Conservation (phyloP, 92 coral and sea anemone species). For the Epizoanthus ramosus region DNA sequence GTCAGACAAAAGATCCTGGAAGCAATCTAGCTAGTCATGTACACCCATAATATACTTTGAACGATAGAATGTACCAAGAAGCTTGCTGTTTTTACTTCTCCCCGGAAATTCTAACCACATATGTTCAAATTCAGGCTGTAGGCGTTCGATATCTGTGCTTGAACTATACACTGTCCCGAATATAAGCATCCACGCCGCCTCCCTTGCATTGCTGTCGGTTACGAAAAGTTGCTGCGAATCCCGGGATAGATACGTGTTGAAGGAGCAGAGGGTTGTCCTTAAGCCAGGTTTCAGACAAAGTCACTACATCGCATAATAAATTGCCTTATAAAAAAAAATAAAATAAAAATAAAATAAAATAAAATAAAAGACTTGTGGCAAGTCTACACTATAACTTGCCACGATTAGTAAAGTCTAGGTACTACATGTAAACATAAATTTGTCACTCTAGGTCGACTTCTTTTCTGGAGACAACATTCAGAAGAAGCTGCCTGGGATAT, state of each 20-base stretch:
- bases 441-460: no score
- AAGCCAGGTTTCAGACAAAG: constrained; percentile 49
- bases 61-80: constrained; percentile 34
- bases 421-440: no score
- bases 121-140: constrained; percentile 42
- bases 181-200: constrained; percentile 53
- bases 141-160: constrained; percentile 48
- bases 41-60: constrained; percentile 24
- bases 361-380: no score
- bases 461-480: no score
- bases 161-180: constrained; percentile 23
- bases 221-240: constrained; percentile 20
- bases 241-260: constrained; percentile 47
- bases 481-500: no score
- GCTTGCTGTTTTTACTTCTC: constrained; percentile 46
- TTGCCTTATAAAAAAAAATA: no score
- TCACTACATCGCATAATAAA: constrained; percentile 45
- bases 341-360: no score
- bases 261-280: constrained; percentile 49
- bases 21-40: background rate
- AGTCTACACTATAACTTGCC: no score
- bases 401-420: no score
- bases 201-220: constrained; percentile 43
- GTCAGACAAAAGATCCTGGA: background rate
- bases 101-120: constrained; percentile 59